Conservation (phyloP, 2,888 invertebrate species). For the Meta bourneti region DNA sequence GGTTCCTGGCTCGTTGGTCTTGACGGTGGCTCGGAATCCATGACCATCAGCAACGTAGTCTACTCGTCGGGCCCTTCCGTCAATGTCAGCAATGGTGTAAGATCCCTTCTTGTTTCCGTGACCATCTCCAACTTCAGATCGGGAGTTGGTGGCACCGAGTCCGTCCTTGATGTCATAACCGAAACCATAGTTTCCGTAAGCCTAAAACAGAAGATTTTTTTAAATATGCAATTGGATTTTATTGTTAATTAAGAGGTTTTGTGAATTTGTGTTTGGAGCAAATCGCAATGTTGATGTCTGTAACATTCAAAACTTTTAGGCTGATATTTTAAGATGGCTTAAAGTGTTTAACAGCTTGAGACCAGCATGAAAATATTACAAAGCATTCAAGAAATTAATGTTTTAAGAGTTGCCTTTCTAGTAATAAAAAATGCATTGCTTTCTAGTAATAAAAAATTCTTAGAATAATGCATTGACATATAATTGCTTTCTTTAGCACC, state of each 20-base stretch:
- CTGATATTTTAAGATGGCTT: too few species aligned
- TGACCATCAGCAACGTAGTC: constrained; percentile 69
- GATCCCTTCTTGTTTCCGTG: constrained; percentile 73
- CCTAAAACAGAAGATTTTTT: constrained; percentile 26
- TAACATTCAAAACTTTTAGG: too few species aligned
- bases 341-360: too few species aligned
- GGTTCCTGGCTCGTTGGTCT: constrained; percentile 71
- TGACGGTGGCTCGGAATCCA: constrained; percentile 61
- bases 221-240: neutral
- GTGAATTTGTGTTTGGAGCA: neutral
- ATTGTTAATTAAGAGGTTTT: neutral
- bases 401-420: too few species aligned
- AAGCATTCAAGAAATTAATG: too few species aligned
- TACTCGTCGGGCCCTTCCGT: constrained; percentile 71
- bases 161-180: constrained; percentile 73
- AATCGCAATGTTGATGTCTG: neutral
- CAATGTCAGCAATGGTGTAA: constrained; percentile 70
- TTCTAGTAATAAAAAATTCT: neutral
- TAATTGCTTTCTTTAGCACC: neutral
- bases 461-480: too few species aligned
- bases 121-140: constrained; percentile 72
- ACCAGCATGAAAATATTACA: too few species aligned
- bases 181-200: constrained; percentile 67
- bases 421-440: neutral
- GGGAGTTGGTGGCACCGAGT: constrained; percentile 70